These are phyloP conservation scores for Ambastaia sidthimunki DNA, from an alignment of 2,797 vertebrate species.

Conservation along the genomic window DNA sequence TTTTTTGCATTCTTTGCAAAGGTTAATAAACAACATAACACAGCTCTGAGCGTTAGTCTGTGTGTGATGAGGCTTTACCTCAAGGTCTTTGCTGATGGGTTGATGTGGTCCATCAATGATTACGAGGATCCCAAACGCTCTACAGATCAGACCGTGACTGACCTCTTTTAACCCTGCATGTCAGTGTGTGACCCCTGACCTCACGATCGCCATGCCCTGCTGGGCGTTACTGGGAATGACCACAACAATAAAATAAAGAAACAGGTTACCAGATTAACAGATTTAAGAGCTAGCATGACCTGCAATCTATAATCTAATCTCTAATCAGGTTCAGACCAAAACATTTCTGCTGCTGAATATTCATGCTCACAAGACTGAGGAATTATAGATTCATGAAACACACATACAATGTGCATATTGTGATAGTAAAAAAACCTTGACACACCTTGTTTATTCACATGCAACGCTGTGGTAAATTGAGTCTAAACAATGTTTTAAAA, in stretches of 20 bases:
- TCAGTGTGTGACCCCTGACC: conserved; percentile 91
- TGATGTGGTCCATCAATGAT: conserved; percentile 92
- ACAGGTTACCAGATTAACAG: too few species aligned
- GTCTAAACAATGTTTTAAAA: too few species aligned
- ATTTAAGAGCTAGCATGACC: too few species aligned
- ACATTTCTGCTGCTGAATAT: not conserved
- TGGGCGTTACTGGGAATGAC: conserved; percentile 88
- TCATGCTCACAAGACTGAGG: not conserved
- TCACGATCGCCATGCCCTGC: conserved; percentile 90
- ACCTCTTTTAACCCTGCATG: conserved; percentile 88
- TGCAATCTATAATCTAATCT: too few species aligned
- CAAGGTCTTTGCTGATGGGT: conserved; percentile 90
- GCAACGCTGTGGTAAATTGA: not conserved
- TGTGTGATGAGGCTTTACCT: conserved; percentile 74
- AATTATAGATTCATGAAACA: not conserved
- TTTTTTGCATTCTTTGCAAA: too few species aligned
- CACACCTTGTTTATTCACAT: not conserved
- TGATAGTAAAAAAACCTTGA: not conserved
- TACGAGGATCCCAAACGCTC: conserved; percentile 89
- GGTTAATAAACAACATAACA: too few species aligned
- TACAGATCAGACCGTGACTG: conserved; percentile 89
- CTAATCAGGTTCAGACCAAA: not conserved
- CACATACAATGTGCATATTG: too few species aligned
- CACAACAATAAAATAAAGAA: too few species aligned
- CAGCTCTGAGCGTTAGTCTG: too few species aligned